Conservation (phyloP, 2,888 invertebrate genomes). For the Athalia cordata region DNA sequence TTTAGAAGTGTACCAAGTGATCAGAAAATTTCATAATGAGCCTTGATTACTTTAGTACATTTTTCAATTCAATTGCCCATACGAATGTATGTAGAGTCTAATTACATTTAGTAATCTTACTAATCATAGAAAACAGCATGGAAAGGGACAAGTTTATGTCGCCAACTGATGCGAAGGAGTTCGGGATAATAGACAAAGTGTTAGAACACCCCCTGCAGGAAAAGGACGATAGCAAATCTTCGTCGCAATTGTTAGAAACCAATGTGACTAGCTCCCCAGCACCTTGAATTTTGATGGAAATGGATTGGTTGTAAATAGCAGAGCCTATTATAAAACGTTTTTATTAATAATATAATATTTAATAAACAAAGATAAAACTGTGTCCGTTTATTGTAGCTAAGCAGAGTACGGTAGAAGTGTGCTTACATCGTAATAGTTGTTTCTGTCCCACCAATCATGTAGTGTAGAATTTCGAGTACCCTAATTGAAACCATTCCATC, state of each 20-base stretch:
- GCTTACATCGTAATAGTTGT: constrained; percentile 36
- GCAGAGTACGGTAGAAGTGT: constrained; percentile 50
- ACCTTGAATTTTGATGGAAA: constrained; percentile 13
- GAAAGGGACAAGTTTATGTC: constrained; percentile 98
- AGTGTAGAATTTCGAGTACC: neutral
- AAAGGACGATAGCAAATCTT: constrained; percentile 54
- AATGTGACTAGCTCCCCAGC: constrained; percentile 41
- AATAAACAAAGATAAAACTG: constrained; percentile 63
- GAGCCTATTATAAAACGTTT: constrained; percentile 57
- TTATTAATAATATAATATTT: constrained; percentile 65
- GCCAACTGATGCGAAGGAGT: constrained; percentile 90
- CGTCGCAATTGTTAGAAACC: constrained; percentile 42
- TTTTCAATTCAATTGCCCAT: neutral
- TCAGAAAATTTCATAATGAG: neutral
- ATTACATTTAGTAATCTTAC: constrained; percentile 64
- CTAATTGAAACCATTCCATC: neutral
- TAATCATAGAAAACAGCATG: constrained; percentile 84
- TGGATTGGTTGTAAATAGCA: constrained; percentile 37
- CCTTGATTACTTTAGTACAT: neutral
- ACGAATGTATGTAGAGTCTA: neutral
- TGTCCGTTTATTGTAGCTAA: constrained; percentile 55
- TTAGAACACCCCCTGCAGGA: constrained; percentile 83
- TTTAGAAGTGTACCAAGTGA: neutral
- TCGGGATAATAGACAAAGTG: constrained; percentile 96
- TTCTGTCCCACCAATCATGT: neutral